Conservation (phyloP, 2,797 vertebrate genomes). For the Phyllotis vaccarum region DNA sequence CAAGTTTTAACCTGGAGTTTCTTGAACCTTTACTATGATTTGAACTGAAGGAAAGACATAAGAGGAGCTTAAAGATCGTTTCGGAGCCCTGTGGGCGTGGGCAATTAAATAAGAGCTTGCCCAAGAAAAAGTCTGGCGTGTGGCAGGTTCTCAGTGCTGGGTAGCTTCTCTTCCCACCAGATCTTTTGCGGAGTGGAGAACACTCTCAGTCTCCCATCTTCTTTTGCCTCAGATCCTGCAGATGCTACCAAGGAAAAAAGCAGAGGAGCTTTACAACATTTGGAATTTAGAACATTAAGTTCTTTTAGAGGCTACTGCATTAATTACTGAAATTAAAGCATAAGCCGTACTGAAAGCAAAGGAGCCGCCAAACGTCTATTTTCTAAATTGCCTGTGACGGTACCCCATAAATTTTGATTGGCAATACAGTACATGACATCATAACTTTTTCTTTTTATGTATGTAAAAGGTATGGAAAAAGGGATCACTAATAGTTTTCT, state of each 20-base stretch:
- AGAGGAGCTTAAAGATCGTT: neutral
- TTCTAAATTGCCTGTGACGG: neutral
- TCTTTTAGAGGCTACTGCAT: neutral
- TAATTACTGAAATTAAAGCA: constrained; percentile 42
- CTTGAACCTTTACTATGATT: neutral
- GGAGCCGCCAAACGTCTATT: neutral
- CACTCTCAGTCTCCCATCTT: neutral
- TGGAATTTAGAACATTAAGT: neutral
- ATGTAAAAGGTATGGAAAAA: neutral
- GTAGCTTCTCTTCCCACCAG: neutral
- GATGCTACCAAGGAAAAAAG: neutral
- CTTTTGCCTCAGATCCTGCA: neutral
- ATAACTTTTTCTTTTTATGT: neutral
- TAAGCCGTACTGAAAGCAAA: neutral
- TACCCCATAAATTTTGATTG: constrained; percentile 22
- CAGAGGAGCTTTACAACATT: neutral
- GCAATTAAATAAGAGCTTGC: neutral
- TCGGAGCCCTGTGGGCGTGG: neutral
- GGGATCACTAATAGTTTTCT: neutral
- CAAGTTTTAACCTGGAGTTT: neutral
- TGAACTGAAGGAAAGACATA: neutral
- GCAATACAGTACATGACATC: neutral
- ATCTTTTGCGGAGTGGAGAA: neutral
- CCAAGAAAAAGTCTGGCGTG: neutral
- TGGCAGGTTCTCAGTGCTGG: neutral